phyloP scores from a whole-genome alignment of 2,797 vertebrate species.

The Phrynocephalus guinanensis region DNA sequence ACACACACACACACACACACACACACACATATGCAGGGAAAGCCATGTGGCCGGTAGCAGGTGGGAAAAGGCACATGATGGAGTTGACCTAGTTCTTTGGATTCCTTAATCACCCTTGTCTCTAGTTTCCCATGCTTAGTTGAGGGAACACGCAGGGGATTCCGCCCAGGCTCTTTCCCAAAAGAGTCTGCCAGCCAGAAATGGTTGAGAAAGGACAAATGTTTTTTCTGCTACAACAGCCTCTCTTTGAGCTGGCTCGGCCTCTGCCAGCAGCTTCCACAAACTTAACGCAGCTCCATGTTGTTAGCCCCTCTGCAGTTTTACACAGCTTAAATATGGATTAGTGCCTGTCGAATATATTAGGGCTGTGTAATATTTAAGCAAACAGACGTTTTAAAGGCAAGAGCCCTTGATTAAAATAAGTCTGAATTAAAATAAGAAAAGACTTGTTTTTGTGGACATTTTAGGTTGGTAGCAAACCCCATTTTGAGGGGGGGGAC shows the following conservation, averaged over 20 bases:
- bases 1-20: no score
- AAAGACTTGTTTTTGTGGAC: no score
- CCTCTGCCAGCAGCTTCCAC: not conserved
- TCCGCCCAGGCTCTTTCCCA: not conserved
- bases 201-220: not conserved
- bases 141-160: not conserved
- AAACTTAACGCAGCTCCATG: not conserved
- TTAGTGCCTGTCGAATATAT: not conserved
- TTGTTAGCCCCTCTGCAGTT: not conserved
- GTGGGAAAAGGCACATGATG: not conserved
- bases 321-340: not conserved
- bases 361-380: not conserved
- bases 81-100: constrained; percentile 25
- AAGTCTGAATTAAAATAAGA: not conserved
- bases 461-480: not conserved
- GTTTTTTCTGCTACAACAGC: not conserved
- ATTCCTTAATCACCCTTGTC: constrained; percentile 7
- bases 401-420: not conserved
- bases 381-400: not conserved
- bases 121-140: constrained; percentile 10
- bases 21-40: not conserved
- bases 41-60: constrained; percentile 15
- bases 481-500: not conserved
- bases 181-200: not conserved
- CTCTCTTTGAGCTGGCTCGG: not conserved